Conservation (phyloP, 1,140 invertebrate species). For the Heliothis virescens region DNA sequence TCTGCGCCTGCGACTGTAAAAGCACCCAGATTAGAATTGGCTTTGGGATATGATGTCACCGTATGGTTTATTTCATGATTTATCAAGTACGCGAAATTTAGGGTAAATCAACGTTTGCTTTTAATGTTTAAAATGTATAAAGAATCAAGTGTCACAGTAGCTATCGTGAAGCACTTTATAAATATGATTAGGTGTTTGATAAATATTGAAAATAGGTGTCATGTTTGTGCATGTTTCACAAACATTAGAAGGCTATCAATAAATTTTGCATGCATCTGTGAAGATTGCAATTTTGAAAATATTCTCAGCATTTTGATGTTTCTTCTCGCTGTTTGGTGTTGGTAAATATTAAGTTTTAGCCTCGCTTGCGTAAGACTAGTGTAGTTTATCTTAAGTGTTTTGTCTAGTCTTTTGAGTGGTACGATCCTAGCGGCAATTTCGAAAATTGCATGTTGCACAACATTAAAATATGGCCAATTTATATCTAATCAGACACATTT, state of each 20-base stretch:
- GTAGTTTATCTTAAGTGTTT: too few species aligned
- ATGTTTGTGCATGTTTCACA: neutral
- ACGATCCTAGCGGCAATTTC: neutral
- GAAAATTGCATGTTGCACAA: neutral
- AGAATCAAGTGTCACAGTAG: neutral
- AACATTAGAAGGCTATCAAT: conserved; percentile 14
- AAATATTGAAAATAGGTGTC: conserved; percentile 12
- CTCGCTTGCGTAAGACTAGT: neutral
- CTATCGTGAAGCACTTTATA: neutral
- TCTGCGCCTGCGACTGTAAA: conserved; percentile 15
- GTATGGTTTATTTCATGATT: conserved; percentile 10
- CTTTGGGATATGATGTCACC: conserved; percentile 33
- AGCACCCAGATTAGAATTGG: conserved; percentile 16
- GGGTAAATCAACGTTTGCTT: conserved; percentile 11
- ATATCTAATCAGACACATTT: neutral
- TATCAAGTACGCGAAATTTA: neutral
- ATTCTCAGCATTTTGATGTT: neutral
- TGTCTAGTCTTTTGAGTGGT: neutral
- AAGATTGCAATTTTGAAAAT: neutral
- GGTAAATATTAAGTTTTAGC: neutral
- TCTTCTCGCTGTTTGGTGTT: neutral
- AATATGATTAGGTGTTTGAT: neutral
- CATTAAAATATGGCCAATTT: neutral
- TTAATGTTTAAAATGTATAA: neutral
- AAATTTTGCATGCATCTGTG: neutral